Evolutionary conservation across 2,888 invertebrate species (phyloP).

Genomic region (Lordiphosa andalusiaca): DNA sequence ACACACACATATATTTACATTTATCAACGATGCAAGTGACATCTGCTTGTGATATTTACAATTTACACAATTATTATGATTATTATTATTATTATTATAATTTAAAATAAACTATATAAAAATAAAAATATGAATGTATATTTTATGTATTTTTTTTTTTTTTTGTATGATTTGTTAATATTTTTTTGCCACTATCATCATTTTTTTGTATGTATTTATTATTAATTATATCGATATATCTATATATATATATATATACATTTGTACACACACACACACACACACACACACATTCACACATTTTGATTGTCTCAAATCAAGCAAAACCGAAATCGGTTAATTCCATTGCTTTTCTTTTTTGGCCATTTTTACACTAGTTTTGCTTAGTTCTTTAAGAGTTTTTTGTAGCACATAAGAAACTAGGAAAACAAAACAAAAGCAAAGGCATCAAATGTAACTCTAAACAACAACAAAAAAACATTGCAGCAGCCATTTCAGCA

Average conservation of each 20-base stretch:
- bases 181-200: slow-evolving; percentile 13
- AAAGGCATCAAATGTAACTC: no score
- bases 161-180: slow-evolving; percentile 14
- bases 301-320: slow-evolving; percentile 1
- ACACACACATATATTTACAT: slow-evolving; percentile 33
- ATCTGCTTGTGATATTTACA: slow-evolving; percentile 74
- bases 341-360: slow-evolving; percentile 26
- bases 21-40: slow-evolving; percentile 72
- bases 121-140: no score
- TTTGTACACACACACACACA: slow-evolving; percentile 9
- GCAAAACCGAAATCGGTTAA: slow-evolving; percentile 10
- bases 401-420: slow-evolving; percentile 14
- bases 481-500: no score
- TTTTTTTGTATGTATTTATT: slow-evolving; percentile 35
- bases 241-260: no score
- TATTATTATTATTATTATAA: slow-evolving; percentile 32
- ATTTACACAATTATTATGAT: slow-evolving; percentile 65
- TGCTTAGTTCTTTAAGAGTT: slow-evolving; percentile 22
- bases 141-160: slow-evolving; percentile 17
- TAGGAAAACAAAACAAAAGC: slow-evolving; percentile 12
- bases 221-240: slow-evolving; percentile 36
- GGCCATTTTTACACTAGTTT: slow-evolving; percentile 39
- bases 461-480: no score
- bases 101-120: no score
- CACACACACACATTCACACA: slow-evolving; percentile 11